These are phyloP conservation scores for Cladopsammia gracilis DNA, from an alignment of 64 coral and sea anemone species.

Conservation along the genomic window DNA sequence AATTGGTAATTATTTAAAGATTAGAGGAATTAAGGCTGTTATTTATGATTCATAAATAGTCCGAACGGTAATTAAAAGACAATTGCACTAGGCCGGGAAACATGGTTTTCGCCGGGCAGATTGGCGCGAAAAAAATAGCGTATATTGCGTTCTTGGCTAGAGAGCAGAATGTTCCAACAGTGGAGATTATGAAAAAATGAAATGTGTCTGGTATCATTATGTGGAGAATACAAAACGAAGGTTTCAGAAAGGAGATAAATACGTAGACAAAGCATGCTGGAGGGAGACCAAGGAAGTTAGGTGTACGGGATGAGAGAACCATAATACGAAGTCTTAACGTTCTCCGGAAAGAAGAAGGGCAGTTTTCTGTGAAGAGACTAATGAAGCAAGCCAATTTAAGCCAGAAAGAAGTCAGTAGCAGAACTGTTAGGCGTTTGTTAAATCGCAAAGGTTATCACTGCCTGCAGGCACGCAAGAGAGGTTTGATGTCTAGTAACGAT, in stretches of 20 bases:
- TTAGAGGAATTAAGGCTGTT: no score
- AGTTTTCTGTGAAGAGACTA: slow-evolving; percentile 3
- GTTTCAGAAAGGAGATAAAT: background rate
- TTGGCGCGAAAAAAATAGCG: background rate
- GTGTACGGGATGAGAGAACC: background rate
- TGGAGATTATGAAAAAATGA: background rate
- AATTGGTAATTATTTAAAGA: no score
- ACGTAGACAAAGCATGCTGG: background rate
- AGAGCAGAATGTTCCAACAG: background rate
- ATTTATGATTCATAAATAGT: no score
- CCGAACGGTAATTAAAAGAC: no score
- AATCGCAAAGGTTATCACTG: no score
- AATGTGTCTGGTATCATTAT: background rate
- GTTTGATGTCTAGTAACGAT: no score
- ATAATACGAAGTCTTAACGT: background rate
- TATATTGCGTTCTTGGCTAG: background rate
- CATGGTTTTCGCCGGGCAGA: background rate
- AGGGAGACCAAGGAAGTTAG: background rate
- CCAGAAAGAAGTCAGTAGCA: background rate
- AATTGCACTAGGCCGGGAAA: no score
- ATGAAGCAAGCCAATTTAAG: background rate
- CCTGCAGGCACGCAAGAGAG: no score
- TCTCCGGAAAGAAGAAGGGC: background rate
- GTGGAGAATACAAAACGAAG: background rate
- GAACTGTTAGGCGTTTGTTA: slow-evolving; percentile 16